Evolutionary conservation across 2,113 vertebrate genomes (phyloP).

Genomic region (Oncorhynchus masou): DNA sequence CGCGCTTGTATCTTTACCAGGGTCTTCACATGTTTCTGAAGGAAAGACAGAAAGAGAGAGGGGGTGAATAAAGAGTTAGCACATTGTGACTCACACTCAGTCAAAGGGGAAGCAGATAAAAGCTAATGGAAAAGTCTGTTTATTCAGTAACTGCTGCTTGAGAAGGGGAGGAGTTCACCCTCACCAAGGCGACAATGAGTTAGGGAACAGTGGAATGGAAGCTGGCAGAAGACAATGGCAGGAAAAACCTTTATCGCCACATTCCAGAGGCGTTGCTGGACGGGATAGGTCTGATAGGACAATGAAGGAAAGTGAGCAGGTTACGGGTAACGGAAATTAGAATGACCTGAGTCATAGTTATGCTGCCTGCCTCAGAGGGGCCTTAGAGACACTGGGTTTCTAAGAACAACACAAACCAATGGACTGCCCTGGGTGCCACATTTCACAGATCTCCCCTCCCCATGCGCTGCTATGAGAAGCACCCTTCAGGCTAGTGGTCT

Average conservation of each 20-base stretch:
- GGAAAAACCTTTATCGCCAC: constrained; percentile 70
- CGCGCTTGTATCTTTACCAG: constrained; percentile 33
- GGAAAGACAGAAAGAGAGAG: constrained; percentile 50
- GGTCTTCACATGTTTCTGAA: constrained; percentile 92
- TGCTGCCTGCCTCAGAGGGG: not conserved
- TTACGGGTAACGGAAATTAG: constrained; percentile 56
- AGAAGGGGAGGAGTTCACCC: constrained; percentile 36
- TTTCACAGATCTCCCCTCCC: not conserved
- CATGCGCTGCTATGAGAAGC: constrained; percentile 14
- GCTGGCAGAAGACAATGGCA: constrained; percentile 59
- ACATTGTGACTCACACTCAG: constrained; percentile 24
- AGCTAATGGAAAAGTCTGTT: constrained; percentile 40
- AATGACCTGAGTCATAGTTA: constrained; percentile 56
- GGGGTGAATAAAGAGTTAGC: constrained; percentile 38
- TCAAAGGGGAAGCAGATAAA: constrained; percentile 28
- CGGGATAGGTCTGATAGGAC: constrained; percentile 28
- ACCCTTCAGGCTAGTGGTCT: not conserved
- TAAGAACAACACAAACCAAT: constrained; percentile 40
- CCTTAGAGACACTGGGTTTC: constrained; percentile 40
- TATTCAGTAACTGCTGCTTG: constrained; percentile 20
- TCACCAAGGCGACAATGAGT: constrained; percentile 24
- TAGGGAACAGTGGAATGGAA: constrained; percentile 26
- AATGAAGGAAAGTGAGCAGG: constrained; percentile 40
- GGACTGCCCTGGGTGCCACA: not conserved
- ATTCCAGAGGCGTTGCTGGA: constrained; percentile 58